Conservation (phyloP, 2,888 invertebrate genomes). For the Pasiphila rectangulata region DNA sequence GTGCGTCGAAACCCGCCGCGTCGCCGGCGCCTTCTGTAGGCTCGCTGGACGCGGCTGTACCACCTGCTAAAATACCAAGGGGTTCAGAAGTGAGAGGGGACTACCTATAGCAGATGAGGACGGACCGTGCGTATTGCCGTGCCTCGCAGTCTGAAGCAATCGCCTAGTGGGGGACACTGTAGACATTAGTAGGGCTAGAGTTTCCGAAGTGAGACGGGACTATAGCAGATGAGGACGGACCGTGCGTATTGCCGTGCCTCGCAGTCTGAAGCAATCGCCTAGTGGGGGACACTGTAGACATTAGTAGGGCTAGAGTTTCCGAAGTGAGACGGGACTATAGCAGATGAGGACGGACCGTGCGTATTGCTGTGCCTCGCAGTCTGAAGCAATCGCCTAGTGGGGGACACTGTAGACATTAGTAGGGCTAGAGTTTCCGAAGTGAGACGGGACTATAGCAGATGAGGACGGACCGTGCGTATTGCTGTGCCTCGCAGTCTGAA, state of each 20-base stretch:
- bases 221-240: slow-evolving; percentile 49
- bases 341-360: slow-evolving; percentile 57
- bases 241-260: slow-evolving; percentile 53
- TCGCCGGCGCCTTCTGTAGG: slow-evolving; percentile 12
- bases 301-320: background rate
- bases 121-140: slow-evolving; percentile 65
- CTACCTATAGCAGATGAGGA: slow-evolving; percentile 30
- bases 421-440: background rate
- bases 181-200: no score
- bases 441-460: slow-evolving; percentile 8
- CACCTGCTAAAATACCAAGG: background rate
- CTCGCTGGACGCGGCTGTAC: background rate
- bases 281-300: no score
- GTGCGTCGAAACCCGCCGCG: slow-evolving; percentile 50
- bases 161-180: no score
- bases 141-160: slow-evolving; percentile 37
- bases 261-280: slow-evolving; percentile 38
- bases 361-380: slow-evolving; percentile 45
- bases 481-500: slow-evolving; percentile 39
- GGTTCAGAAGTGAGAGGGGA: slow-evolving; percentile 8
- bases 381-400: slow-evolving; percentile 39
- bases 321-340: slow-evolving; percentile 9
- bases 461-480: slow-evolving; percentile 65
- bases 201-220: slow-evolving; percentile 7
- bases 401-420: no score